Conservation (phyloP, 2,888 invertebrate species). For the Hybos culiciformis region DNA sequence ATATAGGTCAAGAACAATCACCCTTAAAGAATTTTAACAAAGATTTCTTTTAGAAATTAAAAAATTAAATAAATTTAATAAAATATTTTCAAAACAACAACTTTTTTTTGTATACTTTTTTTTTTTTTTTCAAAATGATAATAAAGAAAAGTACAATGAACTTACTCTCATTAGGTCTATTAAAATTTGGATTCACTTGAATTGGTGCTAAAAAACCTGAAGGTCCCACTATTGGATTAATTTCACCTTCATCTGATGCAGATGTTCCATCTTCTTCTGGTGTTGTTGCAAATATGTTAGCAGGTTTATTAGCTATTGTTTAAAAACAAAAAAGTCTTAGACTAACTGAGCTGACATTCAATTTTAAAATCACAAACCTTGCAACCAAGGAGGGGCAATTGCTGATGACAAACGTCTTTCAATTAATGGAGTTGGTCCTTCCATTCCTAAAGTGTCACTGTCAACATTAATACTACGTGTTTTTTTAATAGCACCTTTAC, state of each 20-base stretch:
- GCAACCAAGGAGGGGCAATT: conserved; percentile 34
- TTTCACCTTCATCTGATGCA: conserved; percentile 1
- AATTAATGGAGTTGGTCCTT: conserved; percentile 40
- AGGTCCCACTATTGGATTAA: background rate
- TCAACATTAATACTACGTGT: conserved; percentile 87
- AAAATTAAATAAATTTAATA: too few species aligned
- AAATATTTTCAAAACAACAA: too few species aligned
- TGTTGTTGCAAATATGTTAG: conserved; percentile 26
- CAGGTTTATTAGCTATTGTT: conserved; percentile 21
- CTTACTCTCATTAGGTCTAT: too few species aligned
- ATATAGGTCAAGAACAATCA: too few species aligned
- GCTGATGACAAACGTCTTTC: conserved; percentile 44
- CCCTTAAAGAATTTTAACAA: too few species aligned
- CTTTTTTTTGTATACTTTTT: too few species aligned
- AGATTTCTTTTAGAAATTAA: too few species aligned
- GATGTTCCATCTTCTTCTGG: conserved; percentile 24
- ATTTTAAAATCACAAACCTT: too few species aligned
- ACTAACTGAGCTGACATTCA: conserved; percentile 13
- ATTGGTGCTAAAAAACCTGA: too few species aligned
- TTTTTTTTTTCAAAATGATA: too few species aligned
- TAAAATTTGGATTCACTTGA: too few species aligned
- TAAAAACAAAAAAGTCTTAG: background rate
- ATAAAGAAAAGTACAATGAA: too few species aligned
- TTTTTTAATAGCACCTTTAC: conserved; percentile 85
- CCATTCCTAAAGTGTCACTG: conserved; percentile 73